A percentile compares a stretch with the other conserved stretches of the same genome.
These are phyloP conservation scores for Lutraria lutraria DNA, from an alignment of 2,888 invertebrate species.

Conservation along the genomic window DNA sequence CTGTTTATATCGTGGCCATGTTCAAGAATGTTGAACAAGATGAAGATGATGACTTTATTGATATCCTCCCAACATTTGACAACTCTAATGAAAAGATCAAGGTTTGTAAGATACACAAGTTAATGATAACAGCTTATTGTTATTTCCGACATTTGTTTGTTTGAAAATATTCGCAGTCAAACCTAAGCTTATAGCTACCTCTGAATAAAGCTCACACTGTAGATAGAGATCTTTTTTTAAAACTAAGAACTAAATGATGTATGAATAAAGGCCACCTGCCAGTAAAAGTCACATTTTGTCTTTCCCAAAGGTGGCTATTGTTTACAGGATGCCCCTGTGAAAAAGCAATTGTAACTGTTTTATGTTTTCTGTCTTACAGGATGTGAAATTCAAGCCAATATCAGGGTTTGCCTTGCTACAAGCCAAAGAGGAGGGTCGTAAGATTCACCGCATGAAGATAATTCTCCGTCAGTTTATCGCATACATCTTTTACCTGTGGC, in stretches of 20 bases:
- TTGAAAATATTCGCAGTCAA: too few relatives aligned
- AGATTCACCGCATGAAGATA: conserved; percentile 78
- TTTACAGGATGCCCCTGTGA: too few relatives aligned
- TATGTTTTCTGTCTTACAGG: conserved; percentile 65
- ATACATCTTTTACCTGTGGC: conserved; percentile 79
- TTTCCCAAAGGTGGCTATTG: too few relatives aligned
- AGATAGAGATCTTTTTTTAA: too few relatives aligned
- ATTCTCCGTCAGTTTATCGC: conserved; percentile 79
- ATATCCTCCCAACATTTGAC: conserved; percentile 78
- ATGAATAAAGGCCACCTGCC: too few relatives aligned
- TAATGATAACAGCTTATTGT: neutral
- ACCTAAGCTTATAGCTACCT: too few relatives aligned
- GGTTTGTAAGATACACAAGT: conserved; percentile 65
- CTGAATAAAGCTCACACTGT: too few relatives aligned
- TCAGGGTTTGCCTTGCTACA: conserved; percentile 84
- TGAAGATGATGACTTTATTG: conserved; percentile 78
- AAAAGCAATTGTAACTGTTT: too few relatives aligned
- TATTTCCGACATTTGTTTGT: neutral
- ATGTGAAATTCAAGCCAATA: conserved; percentile 81
- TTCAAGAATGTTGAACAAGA: conserved; percentile 75
- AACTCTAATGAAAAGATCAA: conserved; percentile 80
- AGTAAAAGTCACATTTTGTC: too few relatives aligned
- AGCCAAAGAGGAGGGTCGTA: conserved; percentile 81
- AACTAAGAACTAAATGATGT: too few relatives aligned
- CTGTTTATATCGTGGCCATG: conserved; percentile 76